Conservation (phyloP, 2,888 invertebrate species). For the Selenia dentaria region DNA sequence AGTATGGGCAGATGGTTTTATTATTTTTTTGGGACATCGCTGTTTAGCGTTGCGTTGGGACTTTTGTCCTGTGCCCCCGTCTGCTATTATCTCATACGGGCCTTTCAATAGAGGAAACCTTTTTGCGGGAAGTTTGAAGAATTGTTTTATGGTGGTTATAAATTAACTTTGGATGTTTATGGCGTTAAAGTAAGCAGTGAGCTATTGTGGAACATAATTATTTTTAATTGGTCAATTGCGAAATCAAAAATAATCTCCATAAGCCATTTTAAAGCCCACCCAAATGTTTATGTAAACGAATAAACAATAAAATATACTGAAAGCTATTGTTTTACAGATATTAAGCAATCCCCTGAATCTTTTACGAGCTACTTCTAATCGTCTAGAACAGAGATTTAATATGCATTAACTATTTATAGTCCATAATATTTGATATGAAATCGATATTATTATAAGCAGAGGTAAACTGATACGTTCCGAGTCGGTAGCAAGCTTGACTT, state of each 20-base stretch:
- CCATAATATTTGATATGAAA: constrained; percentile 37
- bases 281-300: not conserved
- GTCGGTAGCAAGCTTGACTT: constrained; percentile 54
- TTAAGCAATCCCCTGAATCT: constrained; percentile 11
- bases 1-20: constrained; percentile 73
- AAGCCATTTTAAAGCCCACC: constrained; percentile 5
- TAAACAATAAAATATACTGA: not conserved
- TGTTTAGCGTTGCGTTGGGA: constrained; percentile 71
- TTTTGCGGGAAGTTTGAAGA: constrained; percentile 78
- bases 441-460: constrained; percentile 61
- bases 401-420: constrained; percentile 16
- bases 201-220: constrained; percentile 55
- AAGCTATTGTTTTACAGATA: constrained; percentile 15
- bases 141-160: constrained; percentile 80
- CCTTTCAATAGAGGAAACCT: constrained; percentile 67
- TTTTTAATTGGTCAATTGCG: constrained; percentile 35
- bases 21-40: constrained; percentile 59
- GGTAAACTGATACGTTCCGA: constrained; percentile 60
- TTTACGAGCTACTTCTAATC: constrained; percentile 19
- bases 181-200: constrained; percentile 46
- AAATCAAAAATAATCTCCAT: too few species aligned
- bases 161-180: constrained; percentile 59
- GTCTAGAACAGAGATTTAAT: constrained; percentile 20
- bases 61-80: constrained; percentile 76
- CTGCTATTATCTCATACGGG: constrained; percentile 74